Percentiles rank a stretch among this genome's conserved stretches.
Evolutionary conservation across 2,888 invertebrate genomes (phyloP).

Genomic region (Caenorhabditis becei): DNA sequence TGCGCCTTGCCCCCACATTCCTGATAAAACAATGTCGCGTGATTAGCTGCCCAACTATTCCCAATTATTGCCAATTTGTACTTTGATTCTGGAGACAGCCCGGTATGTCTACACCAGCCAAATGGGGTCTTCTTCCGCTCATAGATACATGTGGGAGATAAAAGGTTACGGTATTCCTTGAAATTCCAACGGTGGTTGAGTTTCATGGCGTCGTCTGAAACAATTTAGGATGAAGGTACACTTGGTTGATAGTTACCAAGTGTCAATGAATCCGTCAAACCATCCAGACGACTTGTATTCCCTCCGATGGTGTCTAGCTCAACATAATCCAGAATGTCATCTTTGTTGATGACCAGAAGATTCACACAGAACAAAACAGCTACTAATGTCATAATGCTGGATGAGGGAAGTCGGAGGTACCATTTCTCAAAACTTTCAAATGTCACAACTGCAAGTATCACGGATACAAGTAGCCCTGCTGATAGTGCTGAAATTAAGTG

Average conservation of each 20-base stretch:
- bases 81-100: constrained; percentile 15
- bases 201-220: constrained; percentile 29
- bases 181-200: constrained; percentile 25
- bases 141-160: constrained; percentile 7
- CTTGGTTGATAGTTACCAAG: constrained; percentile 9
- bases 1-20: constrained; percentile 18
- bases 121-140: neutral
- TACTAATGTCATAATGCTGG: neutral
- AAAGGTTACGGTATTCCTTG: constrained; percentile 9
- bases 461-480: neutral
- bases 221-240: neutral
- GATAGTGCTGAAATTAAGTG: constrained; percentile 14
- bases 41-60: constrained; percentile 18
- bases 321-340: constrained; percentile 5
- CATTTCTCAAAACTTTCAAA: constrained; percentile 40
- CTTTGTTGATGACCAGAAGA: constrained; percentile 13
- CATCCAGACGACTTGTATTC: constrained; percentile 16
- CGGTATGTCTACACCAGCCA: constrained; percentile 38
- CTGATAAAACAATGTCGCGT: constrained; percentile 22
- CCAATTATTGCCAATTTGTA: constrained; percentile 42
- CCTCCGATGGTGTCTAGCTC: neutral
- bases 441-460: constrained; percentile 22
- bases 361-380: constrained; percentile 18
- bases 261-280: constrained; percentile 26
- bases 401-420: constrained; percentile 25